Conservation (phyloP, 1,140 invertebrate species). For the Wiebesia pumilae region DNA sequence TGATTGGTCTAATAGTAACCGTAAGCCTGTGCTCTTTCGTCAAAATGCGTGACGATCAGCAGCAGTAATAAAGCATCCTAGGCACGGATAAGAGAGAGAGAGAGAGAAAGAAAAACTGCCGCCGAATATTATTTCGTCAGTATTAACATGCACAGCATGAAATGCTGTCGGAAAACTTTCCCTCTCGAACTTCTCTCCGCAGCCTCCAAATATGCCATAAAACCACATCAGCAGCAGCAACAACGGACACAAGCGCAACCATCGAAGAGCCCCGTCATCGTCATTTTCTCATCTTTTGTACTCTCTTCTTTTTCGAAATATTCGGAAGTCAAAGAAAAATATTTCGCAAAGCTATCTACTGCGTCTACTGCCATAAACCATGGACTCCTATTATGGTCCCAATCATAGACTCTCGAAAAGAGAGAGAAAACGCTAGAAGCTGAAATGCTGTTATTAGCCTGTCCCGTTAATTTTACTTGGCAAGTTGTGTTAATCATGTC, state of each 20-base stretch:
- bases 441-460: slow-evolving; percentile 3
- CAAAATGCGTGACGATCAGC: slow-evolving; percentile 36
- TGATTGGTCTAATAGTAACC: slow-evolving; percentile 37
- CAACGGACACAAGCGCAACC: background rate
- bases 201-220: slow-evolving; percentile 34
- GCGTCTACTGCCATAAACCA: slow-evolving; percentile 33
- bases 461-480: background rate
- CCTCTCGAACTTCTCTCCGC: slow-evolving; percentile 1
- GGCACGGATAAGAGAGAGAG: background rate
- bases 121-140: slow-evolving; percentile 41
- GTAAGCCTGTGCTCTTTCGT: background rate
- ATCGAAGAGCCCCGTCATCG: background rate
- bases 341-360: slow-evolving; percentile 12
- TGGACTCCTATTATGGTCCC: slow-evolving; percentile 28
- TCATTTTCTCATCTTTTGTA: background rate
- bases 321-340: slow-evolving; percentile 18
- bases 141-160: slow-evolving; percentile 41
- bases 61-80: slow-evolving; percentile 42
- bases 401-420: slow-evolving; percentile 6
- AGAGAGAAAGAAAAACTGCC: background rate
- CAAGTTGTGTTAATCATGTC: background rate
- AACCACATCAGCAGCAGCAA: slow-evolving; percentile 23
- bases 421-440: background rate
- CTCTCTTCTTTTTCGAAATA: slow-evolving; percentile 5
- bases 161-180: slow-evolving; percentile 28